Percentiles rank a stretch among this genome's conserved stretches.
phyloP scores from a whole-genome alignment of 30 jellyfish, hydroid and myxozoan species.

The Cassiopea andromeda region DNA sequence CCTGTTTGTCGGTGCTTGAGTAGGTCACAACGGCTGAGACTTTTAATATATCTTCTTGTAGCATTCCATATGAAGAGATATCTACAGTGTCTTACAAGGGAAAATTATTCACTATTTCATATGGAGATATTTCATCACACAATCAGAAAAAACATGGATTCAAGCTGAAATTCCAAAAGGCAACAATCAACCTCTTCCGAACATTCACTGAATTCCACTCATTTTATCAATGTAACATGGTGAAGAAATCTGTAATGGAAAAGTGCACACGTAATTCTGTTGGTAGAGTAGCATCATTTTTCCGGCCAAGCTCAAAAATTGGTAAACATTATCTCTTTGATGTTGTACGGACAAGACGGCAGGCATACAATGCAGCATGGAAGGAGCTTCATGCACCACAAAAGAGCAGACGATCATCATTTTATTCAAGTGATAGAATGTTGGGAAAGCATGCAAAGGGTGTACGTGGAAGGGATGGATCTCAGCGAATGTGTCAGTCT shows the following conservation, averaged over 20 bases:
- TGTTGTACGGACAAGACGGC: slow-evolving; percentile 93
- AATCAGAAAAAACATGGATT: slow-evolving; percentile 89
- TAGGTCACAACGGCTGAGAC: background rate
- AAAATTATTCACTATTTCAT: slow-evolving; percentile 88
- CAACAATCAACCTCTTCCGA: slow-evolving; percentile 89
- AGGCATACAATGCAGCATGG: slow-evolving; percentile 98
- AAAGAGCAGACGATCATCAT: slow-evolving; percentile 87
- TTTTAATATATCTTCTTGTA: slow-evolving; percentile 14
- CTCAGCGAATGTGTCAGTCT: slow-evolving; percentile 66
- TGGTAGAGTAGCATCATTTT: slow-evolving; percentile 86
- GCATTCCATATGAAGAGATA: slow-evolving; percentile 96
- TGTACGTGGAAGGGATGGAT: slow-evolving; percentile 4
- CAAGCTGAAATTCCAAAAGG: slow-evolving; percentile 72
- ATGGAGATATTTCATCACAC: slow-evolving; percentile 75
- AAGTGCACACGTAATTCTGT: slow-evolving; percentile 93
- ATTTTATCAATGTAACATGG: slow-evolving; percentile 94
- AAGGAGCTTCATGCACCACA: slow-evolving; percentile 87
- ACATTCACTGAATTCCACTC: slow-evolving; percentile 98
- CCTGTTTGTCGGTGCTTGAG: too few species aligned
- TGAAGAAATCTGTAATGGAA: slow-evolving; percentile 94
- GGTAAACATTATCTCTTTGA: slow-evolving; percentile 89
- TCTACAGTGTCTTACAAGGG: slow-evolving; percentile 99
- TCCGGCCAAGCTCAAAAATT: slow-evolving; percentile 68
- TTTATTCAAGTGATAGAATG: slow-evolving; percentile 89
- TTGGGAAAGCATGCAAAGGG: slow-evolving; percentile 51